Conservation (phyloP, 2,113 vertebrate genomes). For the Chloroceryle aenea region DNA sequence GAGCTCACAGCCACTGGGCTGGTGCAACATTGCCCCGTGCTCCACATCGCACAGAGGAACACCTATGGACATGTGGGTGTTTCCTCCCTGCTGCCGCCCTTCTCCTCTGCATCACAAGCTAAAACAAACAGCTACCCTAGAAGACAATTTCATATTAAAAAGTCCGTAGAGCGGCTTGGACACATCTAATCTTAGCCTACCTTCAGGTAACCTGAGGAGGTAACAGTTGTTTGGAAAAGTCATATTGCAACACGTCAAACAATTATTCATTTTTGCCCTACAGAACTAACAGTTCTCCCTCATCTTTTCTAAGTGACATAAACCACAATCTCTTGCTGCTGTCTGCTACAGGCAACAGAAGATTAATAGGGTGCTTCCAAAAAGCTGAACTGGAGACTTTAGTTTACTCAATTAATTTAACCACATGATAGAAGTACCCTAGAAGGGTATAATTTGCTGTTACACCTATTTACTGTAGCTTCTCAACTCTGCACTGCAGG, state of each 20-base stretch:
- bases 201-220: background rate
- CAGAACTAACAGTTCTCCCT: background rate
- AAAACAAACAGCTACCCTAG: background rate
- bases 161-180: background rate
- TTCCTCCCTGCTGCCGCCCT: accelerated
- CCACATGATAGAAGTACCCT: background rate
- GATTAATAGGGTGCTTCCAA: background rate
- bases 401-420: background rate
- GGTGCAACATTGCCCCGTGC: accelerated
- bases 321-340: background rate
- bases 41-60: background rate
- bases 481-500: background rate
- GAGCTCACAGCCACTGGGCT: accelerated
- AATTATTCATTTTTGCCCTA: background rate
- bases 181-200: background rate
- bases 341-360: background rate
- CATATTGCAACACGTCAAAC: background rate
- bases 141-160: background rate
- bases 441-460: background rate
- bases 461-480: background rate
- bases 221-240: background rate
- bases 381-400: background rate
- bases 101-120: accelerated
- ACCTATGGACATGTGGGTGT: accelerated
- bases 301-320: background rate